Base-by-base conservation (phyloP, 2,113 vertebrate species). In the Carassius carassius region DNA sequence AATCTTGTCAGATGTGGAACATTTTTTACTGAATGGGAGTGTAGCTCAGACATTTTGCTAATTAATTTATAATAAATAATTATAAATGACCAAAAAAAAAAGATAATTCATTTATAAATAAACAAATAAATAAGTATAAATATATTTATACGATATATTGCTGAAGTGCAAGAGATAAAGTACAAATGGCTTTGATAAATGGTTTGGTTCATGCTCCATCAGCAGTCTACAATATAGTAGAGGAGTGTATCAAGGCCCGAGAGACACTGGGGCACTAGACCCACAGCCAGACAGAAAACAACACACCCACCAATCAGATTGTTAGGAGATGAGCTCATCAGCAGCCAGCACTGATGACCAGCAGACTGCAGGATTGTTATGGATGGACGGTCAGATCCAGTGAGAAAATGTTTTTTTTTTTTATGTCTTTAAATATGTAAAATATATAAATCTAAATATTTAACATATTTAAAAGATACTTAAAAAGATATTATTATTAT, bases 251-350 rank as follows among this genome's bases (percentile, higher is more conserved):
- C 19, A 73, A 41, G 19, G 70, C 37, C 37, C 49, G 35, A 63
- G n/a, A 58, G 32, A 49, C 37, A 19, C 12, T 25, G 44, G 49
- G n/a, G 23, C 54, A 23, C 72, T 32, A 58, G 23, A 62, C 32
- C 16, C 41, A 11, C 41, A 44, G 41, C 41, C 41, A 63, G 72
- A 51, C 72, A 49, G 23, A 75, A 62, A 29, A 44, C 56, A 76
- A 76, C 58, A 76, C 29, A 14, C 58, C 29, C 37, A 41, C 67
- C 35, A 37, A 17, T 23, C 69, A 73, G 81, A 73, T 82, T 73
- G 60, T 14, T 19, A 44, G 82, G 16, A n/a, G 12, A 84, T 84
- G 56, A 84, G 72, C 72, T 84, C 72, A 76, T 58, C 73, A 63
- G 44, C 72, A 25, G 69, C 13, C 69, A 47, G 0, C 72, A 74